Evolutionary conservation across 2,888 invertebrate genomes (phyloP).

Genomic region (Sphinx pinastri): DNA sequence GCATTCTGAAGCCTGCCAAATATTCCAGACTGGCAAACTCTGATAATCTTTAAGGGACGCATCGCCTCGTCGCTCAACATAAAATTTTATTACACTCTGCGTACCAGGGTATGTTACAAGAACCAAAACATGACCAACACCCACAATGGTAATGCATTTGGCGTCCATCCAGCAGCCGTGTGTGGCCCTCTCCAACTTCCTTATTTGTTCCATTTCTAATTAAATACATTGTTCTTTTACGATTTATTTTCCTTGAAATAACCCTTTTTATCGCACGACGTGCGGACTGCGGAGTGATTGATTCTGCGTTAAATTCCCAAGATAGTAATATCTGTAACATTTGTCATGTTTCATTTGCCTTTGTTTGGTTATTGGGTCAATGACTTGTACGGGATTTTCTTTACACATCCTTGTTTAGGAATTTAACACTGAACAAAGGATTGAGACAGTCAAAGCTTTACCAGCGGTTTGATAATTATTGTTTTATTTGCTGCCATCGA

Average conservation of each 20-base stretch:
- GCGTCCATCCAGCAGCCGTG: conserved; percentile 40
- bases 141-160: conserved; percentile 50
- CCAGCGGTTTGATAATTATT: too few relatives aligned
- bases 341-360: conserved; percentile 19
- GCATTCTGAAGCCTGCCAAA: too few relatives aligned
- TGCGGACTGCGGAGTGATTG: background rate
- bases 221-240: conserved; percentile 12
- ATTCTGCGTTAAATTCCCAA: conserved; percentile 7
- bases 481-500: too few relatives aligned
- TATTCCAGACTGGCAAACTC: too few relatives aligned
- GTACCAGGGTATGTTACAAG: background rate
- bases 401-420: background rate
- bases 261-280: background rate
- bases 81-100: too few relatives aligned
- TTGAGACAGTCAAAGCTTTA: background rate
- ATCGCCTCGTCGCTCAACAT: too few relatives aligned
- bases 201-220: conserved; percentile 27
- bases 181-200: conserved; percentile 47
- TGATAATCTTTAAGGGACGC: too few relatives aligned
- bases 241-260: conserved; percentile 14
- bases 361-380: conserved; percentile 8
- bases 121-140: conserved; percentile 27
- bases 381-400: background rate
- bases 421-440: background rate
- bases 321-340: conserved; percentile 13